Conservation (phyloP, 2,113 vertebrate species). For the Climacteris rufus region DNA sequence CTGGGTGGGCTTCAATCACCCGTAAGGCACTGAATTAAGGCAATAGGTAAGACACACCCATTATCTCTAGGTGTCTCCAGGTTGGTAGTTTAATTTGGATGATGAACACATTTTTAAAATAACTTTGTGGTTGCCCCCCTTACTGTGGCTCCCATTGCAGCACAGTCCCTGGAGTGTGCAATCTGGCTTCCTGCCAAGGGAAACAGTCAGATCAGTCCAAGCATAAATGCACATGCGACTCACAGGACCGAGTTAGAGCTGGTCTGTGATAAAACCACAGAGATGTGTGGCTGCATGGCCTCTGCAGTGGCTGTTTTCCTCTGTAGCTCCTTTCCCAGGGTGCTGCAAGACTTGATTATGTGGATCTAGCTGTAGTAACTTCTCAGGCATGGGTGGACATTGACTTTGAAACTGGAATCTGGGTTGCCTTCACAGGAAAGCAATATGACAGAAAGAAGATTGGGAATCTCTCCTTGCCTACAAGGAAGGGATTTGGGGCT, state of each 20-base stretch:
- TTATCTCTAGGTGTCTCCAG: background rate
- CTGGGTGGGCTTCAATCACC: background rate
- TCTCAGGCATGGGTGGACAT: background rate
- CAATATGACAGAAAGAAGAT: background rate
- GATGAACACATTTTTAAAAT: background rate
- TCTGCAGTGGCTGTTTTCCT: background rate
- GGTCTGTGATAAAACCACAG: background rate
- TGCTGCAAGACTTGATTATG: background rate
- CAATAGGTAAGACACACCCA: background rate
- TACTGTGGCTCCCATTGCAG: background rate
- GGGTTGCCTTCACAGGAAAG: background rate
- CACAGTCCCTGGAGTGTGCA: background rate
- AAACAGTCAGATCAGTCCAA: background rate
- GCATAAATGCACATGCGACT: rapidly evolving
- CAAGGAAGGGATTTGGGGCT: background rate
- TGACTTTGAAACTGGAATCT: background rate
- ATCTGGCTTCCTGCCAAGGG: background rate
- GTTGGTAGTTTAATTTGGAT: background rate
- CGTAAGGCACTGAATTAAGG: background rate
- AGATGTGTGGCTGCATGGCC: background rate
- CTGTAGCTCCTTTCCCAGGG: background rate
- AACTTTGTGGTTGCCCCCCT: background rate
- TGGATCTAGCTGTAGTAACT: background rate
- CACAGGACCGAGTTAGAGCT: background rate
- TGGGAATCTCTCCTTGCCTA: background rate